These are phyloP conservation scores for Hypotaenidia okinawae DNA, from an alignment of 2,797 vertebrate species.

Conservation along the genomic window DNA sequence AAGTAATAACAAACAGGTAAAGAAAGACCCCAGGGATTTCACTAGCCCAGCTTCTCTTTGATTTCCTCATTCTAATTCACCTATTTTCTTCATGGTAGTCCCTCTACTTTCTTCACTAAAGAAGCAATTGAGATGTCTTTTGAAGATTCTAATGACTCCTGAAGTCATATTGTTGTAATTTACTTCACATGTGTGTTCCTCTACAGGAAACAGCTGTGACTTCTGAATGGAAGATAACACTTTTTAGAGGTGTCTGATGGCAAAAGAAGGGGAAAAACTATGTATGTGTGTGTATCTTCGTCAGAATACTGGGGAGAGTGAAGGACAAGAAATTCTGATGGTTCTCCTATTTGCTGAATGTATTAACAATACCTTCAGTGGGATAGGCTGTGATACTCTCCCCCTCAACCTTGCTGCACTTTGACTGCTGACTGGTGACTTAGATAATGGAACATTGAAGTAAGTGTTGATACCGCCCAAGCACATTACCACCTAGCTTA, in stretches of 20 bases:
- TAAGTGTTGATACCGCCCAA: neutral
- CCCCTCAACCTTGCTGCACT: neutral
- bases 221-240: neutral
- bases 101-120: neutral
- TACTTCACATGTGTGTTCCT: neutral
- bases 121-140: neutral
- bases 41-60: neutral
- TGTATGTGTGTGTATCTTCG: neutral
- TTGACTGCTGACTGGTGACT: neutral
- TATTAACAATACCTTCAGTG: neutral
- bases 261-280: neutral
- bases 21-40: neutral
- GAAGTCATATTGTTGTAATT: neutral
- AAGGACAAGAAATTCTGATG: neutral
- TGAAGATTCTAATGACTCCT: neutral
- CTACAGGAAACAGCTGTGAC: neutral
- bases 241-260: neutral
- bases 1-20: constrained; percentile 21
- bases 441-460: neutral
- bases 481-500: neutral
- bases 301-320: neutral
- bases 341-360: neutral
- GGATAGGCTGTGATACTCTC: neutral
- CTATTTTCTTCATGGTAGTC: neutral
- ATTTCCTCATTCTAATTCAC: constrained; percentile 26